Evolutionary conservation across 2,113 vertebrate genomes (phyloP).

Genomic region (Protobothrops flavoviridis): DNA sequence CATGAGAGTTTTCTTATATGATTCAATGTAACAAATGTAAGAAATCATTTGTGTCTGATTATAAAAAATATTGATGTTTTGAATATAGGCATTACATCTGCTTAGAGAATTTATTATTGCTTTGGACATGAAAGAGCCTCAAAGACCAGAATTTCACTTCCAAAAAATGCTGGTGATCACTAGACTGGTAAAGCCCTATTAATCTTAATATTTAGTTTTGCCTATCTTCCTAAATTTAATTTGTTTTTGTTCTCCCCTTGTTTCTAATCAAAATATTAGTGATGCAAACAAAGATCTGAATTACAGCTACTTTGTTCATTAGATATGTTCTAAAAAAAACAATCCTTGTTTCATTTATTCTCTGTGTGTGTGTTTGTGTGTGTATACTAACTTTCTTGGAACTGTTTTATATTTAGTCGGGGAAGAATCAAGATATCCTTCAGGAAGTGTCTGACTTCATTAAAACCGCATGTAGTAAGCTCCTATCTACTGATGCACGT

Average conservation of each 20-base stretch:
- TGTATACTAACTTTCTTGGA: neutral
- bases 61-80: slow-evolving; percentile 3
- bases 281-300: neutral
- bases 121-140: slow-evolving; percentile 67
- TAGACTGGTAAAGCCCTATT: slow-evolving; percentile 65
- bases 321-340: neutral
- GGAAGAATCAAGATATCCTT: slow-evolving; percentile 60
- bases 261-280: neutral
- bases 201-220: neutral
- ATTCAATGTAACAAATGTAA: neutral
- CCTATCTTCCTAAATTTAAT: neutral
- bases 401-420: slow-evolving; percentile 62
- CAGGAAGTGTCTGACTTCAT: slow-evolving; percentile 62
- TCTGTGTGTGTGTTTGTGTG: neutral
- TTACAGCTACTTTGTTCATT: neutral
- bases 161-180: slow-evolving; percentile 65
- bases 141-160: slow-evolving; percentile 66
- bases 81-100: slow-evolving; percentile 57
- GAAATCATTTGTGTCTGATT: neutral
- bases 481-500: slow-evolving; percentile 27
- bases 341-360: neutral
- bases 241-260: neutral
- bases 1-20: neutral
- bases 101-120: slow-evolving; percentile 67
- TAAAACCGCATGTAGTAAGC: slow-evolving; percentile 45